Conservation (phyloP, 2,113 vertebrate genomes). For the Malurus cyaneus region DNA sequence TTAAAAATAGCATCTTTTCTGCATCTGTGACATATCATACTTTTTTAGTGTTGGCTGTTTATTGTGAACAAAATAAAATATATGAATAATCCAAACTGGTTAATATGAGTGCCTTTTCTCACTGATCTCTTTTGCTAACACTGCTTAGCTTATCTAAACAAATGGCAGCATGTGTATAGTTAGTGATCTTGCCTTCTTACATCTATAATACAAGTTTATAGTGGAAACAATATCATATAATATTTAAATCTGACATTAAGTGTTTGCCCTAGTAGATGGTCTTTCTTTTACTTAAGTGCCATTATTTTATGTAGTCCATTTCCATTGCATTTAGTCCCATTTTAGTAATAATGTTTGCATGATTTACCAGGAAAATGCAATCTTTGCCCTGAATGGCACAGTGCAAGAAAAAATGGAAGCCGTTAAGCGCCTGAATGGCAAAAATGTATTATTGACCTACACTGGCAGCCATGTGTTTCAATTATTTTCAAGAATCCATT, state of each 20-base stretch:
- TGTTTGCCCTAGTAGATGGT: constrained; percentile 77
- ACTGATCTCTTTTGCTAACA: constrained; percentile 23
- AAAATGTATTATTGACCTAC: constrained; percentile 99
- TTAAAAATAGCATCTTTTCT: fast-evolving
- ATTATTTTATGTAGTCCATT: constrained; percentile 84
- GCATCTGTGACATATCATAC: not conserved
- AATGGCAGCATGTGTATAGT: constrained; percentile 37
- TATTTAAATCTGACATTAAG: constrained; percentile 82
- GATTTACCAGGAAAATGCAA: constrained; percentile 95
- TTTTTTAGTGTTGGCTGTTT: not conserved
- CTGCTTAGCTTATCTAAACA: constrained; percentile 17
- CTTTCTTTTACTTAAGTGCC: constrained; percentile 82
- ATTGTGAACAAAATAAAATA: not conserved
- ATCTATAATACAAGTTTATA: constrained; percentile 74
- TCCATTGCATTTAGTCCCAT: constrained; percentile 89
- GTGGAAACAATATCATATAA: constrained; percentile 78
- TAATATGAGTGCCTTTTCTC: not conserved
- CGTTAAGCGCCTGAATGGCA: constrained; percentile 95
- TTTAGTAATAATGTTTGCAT: constrained; percentile 93
- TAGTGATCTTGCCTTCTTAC: constrained; percentile 69
- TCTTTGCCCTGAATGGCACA: constrained; percentile 90
- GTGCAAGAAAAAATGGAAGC: constrained; percentile 89
- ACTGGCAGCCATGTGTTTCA: constrained; percentile 99
- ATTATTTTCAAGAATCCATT: constrained; percentile 99
- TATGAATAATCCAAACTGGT: not conserved